Evolutionary conservation across 2,113 vertebrate species (phyloP).

Genomic region (Oriolus oriolus): DNA sequence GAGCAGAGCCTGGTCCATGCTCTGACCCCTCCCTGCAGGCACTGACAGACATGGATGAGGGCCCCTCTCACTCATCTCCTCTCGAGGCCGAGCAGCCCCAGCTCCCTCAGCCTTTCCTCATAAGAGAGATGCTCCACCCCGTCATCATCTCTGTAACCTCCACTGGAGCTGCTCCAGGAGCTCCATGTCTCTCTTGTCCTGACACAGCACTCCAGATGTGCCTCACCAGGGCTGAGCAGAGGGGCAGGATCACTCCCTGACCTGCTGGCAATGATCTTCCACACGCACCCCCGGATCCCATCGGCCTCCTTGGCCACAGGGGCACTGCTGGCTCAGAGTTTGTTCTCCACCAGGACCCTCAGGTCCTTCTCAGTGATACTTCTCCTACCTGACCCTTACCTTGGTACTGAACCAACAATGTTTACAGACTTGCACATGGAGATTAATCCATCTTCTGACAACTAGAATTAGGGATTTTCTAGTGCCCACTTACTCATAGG

Average conservation of each 20-base stretch:
- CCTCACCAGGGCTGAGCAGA: background rate
- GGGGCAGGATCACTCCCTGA: background rate
- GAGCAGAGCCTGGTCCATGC: background rate
- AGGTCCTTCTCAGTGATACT: background rate
- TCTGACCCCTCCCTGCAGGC: background rate
- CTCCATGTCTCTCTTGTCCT: background rate
- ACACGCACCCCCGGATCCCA: accelerated
- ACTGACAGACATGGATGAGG: background rate
- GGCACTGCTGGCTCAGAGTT: background rate
- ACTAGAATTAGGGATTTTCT: background rate
- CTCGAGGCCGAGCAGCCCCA: background rate
- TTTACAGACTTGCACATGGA: background rate
- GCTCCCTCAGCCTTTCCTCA: background rate
- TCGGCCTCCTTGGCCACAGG: background rate
- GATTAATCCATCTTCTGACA: background rate
- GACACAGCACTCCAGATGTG: background rate
- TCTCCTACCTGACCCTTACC: background rate
- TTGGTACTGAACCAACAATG: background rate
- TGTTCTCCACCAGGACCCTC: background rate
- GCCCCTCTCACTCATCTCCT: accelerated
- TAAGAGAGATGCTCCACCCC: background rate
- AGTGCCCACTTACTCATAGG: background rate
- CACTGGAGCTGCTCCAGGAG: background rate
- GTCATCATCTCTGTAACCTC: background rate
- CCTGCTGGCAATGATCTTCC: background rate